Conservation (phyloP, 2,888 invertebrate genomes). For the Hololepta plana region DNA sequence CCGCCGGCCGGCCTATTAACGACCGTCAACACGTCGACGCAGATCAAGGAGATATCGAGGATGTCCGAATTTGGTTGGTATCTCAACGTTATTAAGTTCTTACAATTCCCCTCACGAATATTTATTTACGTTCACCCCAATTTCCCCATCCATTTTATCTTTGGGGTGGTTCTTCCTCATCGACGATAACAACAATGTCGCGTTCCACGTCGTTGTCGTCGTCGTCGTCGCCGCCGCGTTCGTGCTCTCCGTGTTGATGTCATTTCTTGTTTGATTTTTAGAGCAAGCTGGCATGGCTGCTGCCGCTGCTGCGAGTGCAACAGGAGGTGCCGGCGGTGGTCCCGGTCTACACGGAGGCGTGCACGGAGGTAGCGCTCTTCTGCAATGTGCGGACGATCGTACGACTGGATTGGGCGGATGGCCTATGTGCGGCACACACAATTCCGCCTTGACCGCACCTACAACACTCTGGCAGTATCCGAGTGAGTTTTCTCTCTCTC, state of each 20-base stretch:
- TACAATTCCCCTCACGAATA: background rate
- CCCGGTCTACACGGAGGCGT: no score
- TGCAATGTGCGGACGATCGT: constrained; percentile 42
- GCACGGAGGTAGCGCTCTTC: constrained; percentile 36
- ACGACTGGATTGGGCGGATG: constrained; percentile 33
- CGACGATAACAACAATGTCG: no score
- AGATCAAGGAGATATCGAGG: constrained; percentile 36
- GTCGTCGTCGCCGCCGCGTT: no score
- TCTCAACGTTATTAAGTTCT: background rate
- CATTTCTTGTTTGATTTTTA: no score
- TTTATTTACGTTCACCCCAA: no score
- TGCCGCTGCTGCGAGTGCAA: constrained; percentile 46
- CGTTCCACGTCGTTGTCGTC: no score
- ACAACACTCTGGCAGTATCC: constrained; percentile 72
- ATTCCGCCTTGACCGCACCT: constrained; percentile 40
- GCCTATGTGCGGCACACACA: constrained; percentile 33
- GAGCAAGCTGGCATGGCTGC: constrained; percentile 44
- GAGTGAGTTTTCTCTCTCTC: constrained; percentile 33
- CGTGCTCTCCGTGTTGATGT: no score
- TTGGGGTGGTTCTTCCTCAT: no score
- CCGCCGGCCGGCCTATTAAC: constrained; percentile 26
- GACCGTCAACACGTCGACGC: constrained; percentile 21
- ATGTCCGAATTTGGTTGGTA: constrained; percentile 37
- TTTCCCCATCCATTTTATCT: no score
- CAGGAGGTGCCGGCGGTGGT: no score